These are phyloP conservation scores for Plagodis pulveraria DNA, from an alignment of 2,888 invertebrate species.

Conservation along the genomic window DNA sequence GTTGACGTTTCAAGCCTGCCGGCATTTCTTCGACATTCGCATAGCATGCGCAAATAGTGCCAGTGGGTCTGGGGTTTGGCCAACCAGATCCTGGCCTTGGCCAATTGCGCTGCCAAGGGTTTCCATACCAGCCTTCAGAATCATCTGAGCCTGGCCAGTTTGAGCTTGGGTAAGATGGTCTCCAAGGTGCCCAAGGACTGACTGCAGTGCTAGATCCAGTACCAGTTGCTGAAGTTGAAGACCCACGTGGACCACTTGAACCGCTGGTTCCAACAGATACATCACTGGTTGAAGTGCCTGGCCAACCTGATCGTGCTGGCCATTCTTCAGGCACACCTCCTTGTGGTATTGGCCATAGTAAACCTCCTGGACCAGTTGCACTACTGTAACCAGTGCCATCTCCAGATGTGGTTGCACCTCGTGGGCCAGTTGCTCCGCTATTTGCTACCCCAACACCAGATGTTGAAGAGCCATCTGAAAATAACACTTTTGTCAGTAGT, in stretches of 20 bases:
- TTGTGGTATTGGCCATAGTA: too few relatives aligned
- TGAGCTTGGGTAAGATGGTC: background rate
- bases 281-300: too few relatives aligned
- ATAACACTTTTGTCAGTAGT: too few relatives aligned
- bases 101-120: background rate
- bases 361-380: too few relatives aligned
- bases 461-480: too few relatives aligned
- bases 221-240: background rate
- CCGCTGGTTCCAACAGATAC: background rate
- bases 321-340: too few relatives aligned
- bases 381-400: too few relatives aligned
- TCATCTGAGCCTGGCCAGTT: background rate
- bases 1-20: background rate
- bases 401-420: too few relatives aligned
- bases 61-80: background rate
- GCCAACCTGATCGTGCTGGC: too few relatives aligned
- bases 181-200: background rate
- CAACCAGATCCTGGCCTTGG: background rate
- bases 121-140: background rate
- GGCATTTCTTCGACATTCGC: background rate
- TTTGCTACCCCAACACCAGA: too few relatives aligned
- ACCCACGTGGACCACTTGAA: constrained; percentile 1
- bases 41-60: constrained; percentile 1
- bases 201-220: background rate
- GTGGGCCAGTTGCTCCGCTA: too few relatives aligned